A percentile compares a stretch with the other conserved stretches of the same genome.
These are phyloP conservation scores for Enteromius afrohamiltoni DNA, from an alignment of 2,797 vertebrate genomes.

Conservation along the genomic window DNA sequence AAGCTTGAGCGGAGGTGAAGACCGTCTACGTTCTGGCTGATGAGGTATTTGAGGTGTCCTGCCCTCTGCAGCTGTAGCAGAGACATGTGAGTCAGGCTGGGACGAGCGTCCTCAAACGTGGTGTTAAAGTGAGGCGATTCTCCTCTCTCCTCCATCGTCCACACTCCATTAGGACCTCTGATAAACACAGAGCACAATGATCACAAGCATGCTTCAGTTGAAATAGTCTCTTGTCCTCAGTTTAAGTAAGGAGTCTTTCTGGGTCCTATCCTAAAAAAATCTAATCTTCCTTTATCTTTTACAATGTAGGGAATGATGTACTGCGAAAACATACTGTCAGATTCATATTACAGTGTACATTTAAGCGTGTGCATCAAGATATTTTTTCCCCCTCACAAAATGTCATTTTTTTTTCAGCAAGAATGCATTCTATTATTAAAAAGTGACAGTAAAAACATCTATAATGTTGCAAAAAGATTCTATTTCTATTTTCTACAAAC, in stretches of 20 bases:
- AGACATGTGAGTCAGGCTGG: conserved; percentile 92
- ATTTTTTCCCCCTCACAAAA: too few relatives aligned
- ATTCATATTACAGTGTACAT: neutral
- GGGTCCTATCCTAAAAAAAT: neutral
- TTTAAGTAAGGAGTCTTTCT: neutral
- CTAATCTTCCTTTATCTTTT: neutral
- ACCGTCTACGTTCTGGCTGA: conserved; percentile 98
- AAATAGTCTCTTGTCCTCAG: neutral
- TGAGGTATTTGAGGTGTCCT: conserved; percentile 88
- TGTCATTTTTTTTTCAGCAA: too few relatives aligned
- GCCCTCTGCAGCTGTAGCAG: conserved; percentile 88
- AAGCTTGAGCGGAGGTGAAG: conserved; percentile 94
- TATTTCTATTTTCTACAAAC: too few relatives aligned
- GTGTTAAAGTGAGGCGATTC: conserved; percentile 91
- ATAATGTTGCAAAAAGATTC: too few relatives aligned
- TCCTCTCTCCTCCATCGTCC: conserved; percentile 94
- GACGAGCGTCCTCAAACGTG: conserved; percentile 92
- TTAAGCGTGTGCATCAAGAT: neutral
- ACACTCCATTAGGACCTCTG: conserved; percentile 95
- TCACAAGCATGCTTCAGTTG: neutral
- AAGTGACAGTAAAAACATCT: too few relatives aligned
- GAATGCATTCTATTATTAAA: too few relatives aligned
- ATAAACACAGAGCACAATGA: neutral
- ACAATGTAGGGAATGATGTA: neutral
- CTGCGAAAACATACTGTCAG: neutral